Conservation (phyloP, 2,113 vertebrate genomes). For the Ophthalmolycus amberensis region DNA sequence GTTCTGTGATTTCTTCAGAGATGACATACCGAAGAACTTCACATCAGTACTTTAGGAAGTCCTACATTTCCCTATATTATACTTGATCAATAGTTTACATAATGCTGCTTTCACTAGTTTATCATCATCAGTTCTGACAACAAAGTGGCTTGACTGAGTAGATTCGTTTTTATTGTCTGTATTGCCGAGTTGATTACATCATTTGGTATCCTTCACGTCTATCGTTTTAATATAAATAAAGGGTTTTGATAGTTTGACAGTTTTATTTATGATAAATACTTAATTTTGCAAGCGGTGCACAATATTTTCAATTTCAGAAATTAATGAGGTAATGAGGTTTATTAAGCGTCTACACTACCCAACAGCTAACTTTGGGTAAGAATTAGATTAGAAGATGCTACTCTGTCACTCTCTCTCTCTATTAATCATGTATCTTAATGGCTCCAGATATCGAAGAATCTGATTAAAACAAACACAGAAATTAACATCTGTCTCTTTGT, state of each 20-base stretch:
- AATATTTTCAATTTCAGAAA: neutral
- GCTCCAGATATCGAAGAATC: no score
- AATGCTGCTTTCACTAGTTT: neutral
- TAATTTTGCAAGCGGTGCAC: no score
- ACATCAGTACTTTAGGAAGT: neutral
- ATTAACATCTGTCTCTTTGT: neutral
- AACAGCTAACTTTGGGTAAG: neutral
- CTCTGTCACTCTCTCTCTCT: no score
- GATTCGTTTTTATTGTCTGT: neutral
- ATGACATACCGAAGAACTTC: neutral
- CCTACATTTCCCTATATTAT: neutral
- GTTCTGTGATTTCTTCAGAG: neutral
- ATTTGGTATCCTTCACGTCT: no score
- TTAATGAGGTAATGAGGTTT: neutral
- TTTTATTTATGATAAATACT: neutral
- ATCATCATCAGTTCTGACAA: no score
- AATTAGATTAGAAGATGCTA: no score
- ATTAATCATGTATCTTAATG: no score
- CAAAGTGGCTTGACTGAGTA: neutral
- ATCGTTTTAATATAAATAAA: neutral
- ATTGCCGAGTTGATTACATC: neutral
- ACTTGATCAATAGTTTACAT: neutral
- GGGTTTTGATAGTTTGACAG: neutral
- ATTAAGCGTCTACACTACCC: neutral
- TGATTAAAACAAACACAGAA: no score